phyloP scores from a whole-genome alignment of 2,888 invertebrate genomes.

The Sphaerophoria rueppellii region DNA sequence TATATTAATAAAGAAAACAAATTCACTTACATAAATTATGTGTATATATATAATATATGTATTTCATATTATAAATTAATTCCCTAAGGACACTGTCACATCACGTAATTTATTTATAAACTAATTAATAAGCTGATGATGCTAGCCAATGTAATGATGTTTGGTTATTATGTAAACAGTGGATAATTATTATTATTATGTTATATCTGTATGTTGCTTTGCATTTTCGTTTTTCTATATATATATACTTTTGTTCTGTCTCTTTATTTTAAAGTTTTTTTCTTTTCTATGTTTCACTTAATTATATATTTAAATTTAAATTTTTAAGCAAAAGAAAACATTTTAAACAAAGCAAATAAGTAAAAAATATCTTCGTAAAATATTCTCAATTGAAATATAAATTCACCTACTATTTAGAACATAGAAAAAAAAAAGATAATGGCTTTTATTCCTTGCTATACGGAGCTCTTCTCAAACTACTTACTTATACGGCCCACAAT shows the following conservation, averaged over 20 bases:
- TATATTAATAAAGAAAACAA: slow-evolving; percentile 64
- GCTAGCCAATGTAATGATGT: slow-evolving; percentile 70
- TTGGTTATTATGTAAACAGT: slow-evolving; percentile 66
- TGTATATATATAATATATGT: slow-evolving; percentile 59
- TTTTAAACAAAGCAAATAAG: slow-evolving; percentile 62
- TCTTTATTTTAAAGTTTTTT: background rate
- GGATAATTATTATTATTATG: slow-evolving; percentile 55
- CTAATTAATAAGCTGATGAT: slow-evolving; percentile 67
- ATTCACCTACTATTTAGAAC: slow-evolving; percentile 68
- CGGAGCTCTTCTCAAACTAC: too few species aligned
- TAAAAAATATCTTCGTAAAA: slow-evolving; percentile 62
- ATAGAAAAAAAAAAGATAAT: background rate
- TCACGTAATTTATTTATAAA: slow-evolving; percentile 70
- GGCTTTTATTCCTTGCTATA: background rate
- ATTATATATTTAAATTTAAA: slow-evolving; percentile 45
- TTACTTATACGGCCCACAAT: too few species aligned
- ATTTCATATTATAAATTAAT: slow-evolving; percentile 66
- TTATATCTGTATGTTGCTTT: slow-evolving; percentile 58
- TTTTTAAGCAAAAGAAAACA: slow-evolving; percentile 54
- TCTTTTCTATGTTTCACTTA: slow-evolving; percentile 56
- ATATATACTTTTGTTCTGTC: too few species aligned
- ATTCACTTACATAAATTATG: slow-evolving; percentile 68
- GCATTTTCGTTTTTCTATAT: slow-evolving; percentile 39
- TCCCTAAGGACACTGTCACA: slow-evolving; percentile 68
- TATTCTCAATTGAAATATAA: slow-evolving; percentile 65